Evolutionary conservation across 1,140 invertebrate species (phyloP).

Genomic region (Artemia franciscana): DNA sequence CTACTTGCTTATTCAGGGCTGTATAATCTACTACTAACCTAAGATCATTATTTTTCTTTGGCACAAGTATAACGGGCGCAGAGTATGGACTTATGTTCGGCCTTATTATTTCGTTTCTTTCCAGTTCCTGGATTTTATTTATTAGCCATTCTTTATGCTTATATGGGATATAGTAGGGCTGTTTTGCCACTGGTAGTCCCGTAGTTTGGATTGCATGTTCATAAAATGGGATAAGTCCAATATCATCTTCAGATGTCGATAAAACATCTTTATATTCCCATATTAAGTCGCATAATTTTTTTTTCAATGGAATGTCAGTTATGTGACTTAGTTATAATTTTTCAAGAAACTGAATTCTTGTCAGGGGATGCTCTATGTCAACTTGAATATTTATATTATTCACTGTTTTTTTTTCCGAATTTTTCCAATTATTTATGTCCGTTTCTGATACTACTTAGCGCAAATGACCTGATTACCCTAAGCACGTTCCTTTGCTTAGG

Average conservation of each 20-base stretch:
- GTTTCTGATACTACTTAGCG: no score
- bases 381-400: no score
- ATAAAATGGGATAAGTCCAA: neutral
- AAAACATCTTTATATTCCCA: neutral
- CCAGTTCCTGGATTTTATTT: constrained; percentile 6
- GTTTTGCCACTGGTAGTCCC: neutral
- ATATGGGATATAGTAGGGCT: neutral
- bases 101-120: constrained; percentile 6
- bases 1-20: constrained; percentile 20
- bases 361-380: no score
- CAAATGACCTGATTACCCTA: no score
- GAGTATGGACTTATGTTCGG: neutral
- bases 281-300: neutral
- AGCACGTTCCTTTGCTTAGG: no score
- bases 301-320: neutral
- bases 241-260: neutral
- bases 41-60: neutral
- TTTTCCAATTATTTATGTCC: no score
- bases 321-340: neutral
- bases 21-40: constrained; percentile 26
- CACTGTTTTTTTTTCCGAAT: no score
- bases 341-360: neutral
- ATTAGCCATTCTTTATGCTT: neutral
- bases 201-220: neutral
- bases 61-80: neutral